Percentiles rank a stretch among this genome's conserved stretches.
Evolutionary conservation across 2,797 vertebrate genomes (phyloP).

Genomic region (Neosilurus hyrtlii): DNA sequence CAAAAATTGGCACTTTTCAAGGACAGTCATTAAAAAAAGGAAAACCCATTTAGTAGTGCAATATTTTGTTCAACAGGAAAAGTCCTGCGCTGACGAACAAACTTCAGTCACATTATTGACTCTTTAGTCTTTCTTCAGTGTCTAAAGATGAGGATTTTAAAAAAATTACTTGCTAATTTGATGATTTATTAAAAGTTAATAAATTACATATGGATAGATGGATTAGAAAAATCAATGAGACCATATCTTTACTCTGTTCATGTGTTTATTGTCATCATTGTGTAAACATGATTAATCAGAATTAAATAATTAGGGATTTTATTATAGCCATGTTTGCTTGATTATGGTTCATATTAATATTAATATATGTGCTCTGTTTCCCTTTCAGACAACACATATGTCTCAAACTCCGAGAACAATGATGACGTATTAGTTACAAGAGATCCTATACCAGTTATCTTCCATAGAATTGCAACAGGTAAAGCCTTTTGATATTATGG

Average conservation of each 20-base stretch:
- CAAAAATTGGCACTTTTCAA: neutral
- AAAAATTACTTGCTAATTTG: neutral
- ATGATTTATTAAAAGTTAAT: neutral
- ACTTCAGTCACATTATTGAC: neutral
- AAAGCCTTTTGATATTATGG: constrained; percentile 50
- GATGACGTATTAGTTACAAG: constrained; percentile 89
- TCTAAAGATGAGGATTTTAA: neutral
- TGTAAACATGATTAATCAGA: constrained; percentile 22
- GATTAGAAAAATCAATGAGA: neutral
- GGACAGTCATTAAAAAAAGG: neutral
- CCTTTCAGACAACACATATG: constrained; percentile 84
- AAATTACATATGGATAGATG: neutral
- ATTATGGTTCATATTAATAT: neutral
- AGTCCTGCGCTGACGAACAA: no score
- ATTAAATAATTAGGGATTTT: neutral
- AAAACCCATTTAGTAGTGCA: neutral
- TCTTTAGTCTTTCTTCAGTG: neutral
- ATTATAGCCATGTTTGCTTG: neutral
- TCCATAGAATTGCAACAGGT: constrained; percentile 87
- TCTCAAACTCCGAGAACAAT: constrained; percentile 87
- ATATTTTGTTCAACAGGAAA: neutral
- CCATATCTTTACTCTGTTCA: neutral
- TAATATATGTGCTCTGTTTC: constrained; percentile 8
- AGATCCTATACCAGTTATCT: constrained; percentile 87
- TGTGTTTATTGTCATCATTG: neutral